Conservation (phyloP, 2,797 vertebrate species). For the Melanotaenia trifasciata region DNA sequence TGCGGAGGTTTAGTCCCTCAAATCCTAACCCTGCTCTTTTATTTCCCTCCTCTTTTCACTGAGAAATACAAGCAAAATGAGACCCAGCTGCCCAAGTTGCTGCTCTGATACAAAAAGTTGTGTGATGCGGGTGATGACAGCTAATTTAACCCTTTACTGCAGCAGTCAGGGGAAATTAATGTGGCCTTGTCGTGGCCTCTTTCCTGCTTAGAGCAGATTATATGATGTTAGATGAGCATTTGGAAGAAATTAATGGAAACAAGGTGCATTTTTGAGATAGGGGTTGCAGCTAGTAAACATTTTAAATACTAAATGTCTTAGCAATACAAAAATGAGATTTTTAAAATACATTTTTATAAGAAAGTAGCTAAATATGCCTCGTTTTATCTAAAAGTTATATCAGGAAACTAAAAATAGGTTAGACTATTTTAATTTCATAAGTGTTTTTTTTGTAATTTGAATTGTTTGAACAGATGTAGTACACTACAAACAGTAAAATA, state of each 20-base stretch:
- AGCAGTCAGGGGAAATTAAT: not conserved
- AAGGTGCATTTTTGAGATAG: slow-evolving; percentile 10
- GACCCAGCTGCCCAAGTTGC: slow-evolving; percentile 47
- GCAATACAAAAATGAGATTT: not conserved
- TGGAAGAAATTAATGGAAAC: slow-evolving; percentile 1
- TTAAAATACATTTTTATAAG: not conserved
- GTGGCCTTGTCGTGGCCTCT: slow-evolving; percentile 8
- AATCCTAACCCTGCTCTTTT: slow-evolving; percentile 66
- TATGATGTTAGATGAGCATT: not conserved
- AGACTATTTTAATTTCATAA: slow-evolving; percentile 9
- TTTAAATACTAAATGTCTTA: not conserved
- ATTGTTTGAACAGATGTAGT: not conserved
- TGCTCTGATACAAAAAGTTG: slow-evolving; percentile 62
- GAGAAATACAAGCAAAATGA: slow-evolving; percentile 57
- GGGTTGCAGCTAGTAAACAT: not conserved
- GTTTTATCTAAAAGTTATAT: not conserved
- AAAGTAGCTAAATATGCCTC: not conserved
- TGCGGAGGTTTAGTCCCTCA: slow-evolving; percentile 77
- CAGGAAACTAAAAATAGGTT: not conserved
- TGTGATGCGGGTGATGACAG: slow-evolving; percentile 52
- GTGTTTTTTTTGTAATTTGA: not conserved
- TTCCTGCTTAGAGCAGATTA: slow-evolving; percentile 2
- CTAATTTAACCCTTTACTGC: slow-evolving; percentile 39
- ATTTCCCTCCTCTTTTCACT: slow-evolving; percentile 51
- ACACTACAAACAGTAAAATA: slow-evolving; percentile 8